phyloP scores from a whole-genome alignment of 2,888 invertebrate genomes.

The Drosophila tanythrix region DNA sequence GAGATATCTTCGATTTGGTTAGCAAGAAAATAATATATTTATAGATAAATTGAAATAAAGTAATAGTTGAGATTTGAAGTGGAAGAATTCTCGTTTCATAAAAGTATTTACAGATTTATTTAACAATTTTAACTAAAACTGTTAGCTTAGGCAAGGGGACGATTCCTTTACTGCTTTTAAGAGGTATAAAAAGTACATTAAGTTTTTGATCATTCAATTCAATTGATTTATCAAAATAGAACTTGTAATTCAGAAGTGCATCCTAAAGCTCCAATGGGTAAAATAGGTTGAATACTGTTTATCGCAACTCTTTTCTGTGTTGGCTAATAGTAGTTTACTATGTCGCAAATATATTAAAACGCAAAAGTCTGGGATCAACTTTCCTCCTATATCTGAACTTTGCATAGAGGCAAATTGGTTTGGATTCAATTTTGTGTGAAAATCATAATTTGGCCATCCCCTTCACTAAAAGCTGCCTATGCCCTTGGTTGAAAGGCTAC shows the following conservation, averaged over 20 bases:
- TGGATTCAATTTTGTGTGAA: no score
- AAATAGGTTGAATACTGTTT: no score
- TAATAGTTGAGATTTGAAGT: neutral
- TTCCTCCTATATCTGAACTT: neutral
- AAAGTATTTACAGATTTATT: neutral
- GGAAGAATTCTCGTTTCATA: neutral
- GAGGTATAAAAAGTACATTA: neutral
- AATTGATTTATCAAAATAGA: neutral
- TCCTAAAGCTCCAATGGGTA: no score
- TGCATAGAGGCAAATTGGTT: no score
- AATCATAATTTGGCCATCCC: no score
- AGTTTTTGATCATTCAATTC: neutral
- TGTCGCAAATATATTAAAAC: neutral
- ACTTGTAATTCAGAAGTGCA: neutral
- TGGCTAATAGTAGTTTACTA: neutral
- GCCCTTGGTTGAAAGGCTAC: neutral
- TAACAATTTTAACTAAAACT: neutral
- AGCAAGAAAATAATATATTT: neutral
- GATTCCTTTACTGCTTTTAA: neutral
- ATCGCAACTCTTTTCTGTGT: neutral
- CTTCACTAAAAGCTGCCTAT: no score
- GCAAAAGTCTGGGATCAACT: no score
- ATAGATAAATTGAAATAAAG: neutral
- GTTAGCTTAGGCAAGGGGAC: neutral
- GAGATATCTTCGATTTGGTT: neutral